Evolutionary conservation across 2,113 vertebrate genomes (phyloP).

Genomic region (Castor canadensis): DNA sequence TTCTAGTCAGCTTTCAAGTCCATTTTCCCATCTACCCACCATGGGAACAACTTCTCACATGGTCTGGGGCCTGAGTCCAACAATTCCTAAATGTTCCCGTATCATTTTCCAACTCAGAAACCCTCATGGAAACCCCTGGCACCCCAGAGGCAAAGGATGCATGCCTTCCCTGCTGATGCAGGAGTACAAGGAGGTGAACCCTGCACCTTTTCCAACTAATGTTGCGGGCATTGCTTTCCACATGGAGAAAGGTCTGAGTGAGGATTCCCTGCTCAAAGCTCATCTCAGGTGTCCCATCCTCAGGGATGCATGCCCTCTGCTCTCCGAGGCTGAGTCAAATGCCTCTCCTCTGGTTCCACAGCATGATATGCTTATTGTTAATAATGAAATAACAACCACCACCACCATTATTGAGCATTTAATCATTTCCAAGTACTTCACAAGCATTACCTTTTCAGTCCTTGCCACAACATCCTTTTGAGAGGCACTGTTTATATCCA

Average conservation of each 20-base stretch:
- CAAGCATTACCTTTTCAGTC: neutral
- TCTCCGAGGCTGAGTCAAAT: neutral
- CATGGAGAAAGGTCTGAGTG: neutral
- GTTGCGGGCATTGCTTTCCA: neutral
- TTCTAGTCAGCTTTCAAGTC: conserved; percentile 49
- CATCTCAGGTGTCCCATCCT: neutral
- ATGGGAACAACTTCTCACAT: conserved; percentile 18
- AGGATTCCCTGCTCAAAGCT: conserved; percentile 8
- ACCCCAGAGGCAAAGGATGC: neutral
- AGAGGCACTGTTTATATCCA: neutral
- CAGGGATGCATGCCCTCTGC: neutral
- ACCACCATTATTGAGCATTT: neutral
- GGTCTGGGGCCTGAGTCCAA: neutral
- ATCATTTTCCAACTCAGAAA: conserved; percentile 25
- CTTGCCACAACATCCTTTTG: neutral
- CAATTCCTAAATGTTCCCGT: conserved; percentile 19
- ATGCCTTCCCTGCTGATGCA: neutral
- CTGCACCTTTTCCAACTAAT: neutral
- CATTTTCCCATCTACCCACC: neutral
- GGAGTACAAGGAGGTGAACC: neutral
- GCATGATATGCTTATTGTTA: neutral
- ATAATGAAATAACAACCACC: neutral
- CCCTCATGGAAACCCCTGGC: neutral
- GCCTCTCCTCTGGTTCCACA: neutral
- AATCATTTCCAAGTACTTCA: conserved; percentile 1